phyloP scores from a whole-genome alignment of 2,113 vertebrate genomes.

The Leucosticte australis region DNA sequence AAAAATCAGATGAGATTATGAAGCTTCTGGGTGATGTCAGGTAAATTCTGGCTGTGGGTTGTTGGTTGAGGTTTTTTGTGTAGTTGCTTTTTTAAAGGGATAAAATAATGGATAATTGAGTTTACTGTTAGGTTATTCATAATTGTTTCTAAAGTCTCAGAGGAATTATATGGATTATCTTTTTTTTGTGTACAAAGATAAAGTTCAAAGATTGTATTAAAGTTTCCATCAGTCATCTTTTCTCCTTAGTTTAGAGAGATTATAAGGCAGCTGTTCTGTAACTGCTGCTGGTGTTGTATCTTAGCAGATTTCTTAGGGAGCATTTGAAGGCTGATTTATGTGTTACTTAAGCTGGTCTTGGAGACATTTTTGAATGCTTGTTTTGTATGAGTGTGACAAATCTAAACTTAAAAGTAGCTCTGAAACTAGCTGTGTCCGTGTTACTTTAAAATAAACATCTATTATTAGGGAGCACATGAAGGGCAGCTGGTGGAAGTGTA shows the following conservation, averaged over 20 bases:
- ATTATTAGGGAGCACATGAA: not conserved
- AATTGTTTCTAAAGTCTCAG: not conserved
- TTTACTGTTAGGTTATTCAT: not conserved
- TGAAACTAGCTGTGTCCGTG: not conserved
- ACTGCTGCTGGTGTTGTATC: not conserved
- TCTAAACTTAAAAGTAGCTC: not conserved
- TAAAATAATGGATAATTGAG: not conserved
- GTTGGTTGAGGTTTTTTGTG: not conserved
- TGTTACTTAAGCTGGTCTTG: not conserved
- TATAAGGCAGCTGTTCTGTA: not conserved
- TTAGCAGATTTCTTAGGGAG: not conserved
- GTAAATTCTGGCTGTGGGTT: conserved; percentile 63
- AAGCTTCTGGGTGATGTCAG: conserved; percentile 95
- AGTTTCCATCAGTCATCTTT: not conserved
- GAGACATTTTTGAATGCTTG: not conserved
- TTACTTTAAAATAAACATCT: not conserved
- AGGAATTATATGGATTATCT: not conserved
- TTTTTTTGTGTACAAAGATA: not conserved
- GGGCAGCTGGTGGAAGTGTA: not conserved
- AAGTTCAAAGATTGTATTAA: not conserved
- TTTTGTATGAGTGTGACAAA: not conserved
- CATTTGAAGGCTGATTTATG: not conserved
- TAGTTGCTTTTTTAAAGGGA: not conserved
- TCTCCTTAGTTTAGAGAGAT: not conserved
- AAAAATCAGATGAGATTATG: conserved; percentile 97